A percentile compares a stretch with the other conserved stretches of the same genome.
These are phyloP conservation scores for Danio jaintianensis DNA, from an alignment of 2,797 vertebrate species.

Conservation along the genomic window DNA sequence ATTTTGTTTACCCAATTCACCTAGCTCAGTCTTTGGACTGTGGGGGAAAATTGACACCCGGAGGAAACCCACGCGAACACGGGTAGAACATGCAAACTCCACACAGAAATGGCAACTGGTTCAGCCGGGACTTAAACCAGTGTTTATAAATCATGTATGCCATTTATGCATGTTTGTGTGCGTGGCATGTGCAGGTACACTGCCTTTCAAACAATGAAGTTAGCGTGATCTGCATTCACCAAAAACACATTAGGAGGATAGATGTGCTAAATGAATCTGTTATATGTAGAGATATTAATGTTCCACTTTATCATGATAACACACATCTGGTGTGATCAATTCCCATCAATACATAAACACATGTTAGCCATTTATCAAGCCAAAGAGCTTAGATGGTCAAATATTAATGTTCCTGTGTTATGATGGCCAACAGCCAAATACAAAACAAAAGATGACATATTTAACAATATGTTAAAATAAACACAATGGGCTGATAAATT, in stretches of 20 bases:
- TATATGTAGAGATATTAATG: slow-evolving; percentile 22
- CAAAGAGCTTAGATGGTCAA: slow-evolving; percentile 14
- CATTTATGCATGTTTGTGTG: neutral
- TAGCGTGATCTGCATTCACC: slow-evolving; percentile 2
- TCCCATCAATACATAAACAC: slow-evolving; percentile 25
- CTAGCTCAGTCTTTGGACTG: too few species aligned
- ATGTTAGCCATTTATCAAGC: slow-evolving; percentile 36
- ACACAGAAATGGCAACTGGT: too few species aligned
- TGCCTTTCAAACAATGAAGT: slow-evolving; percentile 15
- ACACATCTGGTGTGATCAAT: slow-evolving; percentile 27
- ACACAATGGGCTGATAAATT: neutral
- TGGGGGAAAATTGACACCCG: too few species aligned
- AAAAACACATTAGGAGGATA: slow-evolving; percentile 11
- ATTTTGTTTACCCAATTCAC: too few species aligned
- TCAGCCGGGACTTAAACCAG: too few species aligned
- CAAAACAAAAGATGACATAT: neutral
- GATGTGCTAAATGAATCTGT: slow-evolving; percentile 22
- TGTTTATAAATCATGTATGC: slow-evolving; percentile 3
- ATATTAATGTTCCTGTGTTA: neutral
- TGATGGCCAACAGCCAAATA: slow-evolving; percentile 6
- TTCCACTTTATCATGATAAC: slow-evolving; percentile 28
- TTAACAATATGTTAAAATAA: neutral
- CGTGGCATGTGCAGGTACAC: slow-evolving; percentile 15
- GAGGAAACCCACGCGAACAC: too few species aligned
- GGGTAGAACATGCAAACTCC: too few species aligned